Percentiles rank a stretch among this genome's conserved stretches.
Conservation (phyloP, 2,113 vertebrate species). For the Notechis scutatus region DNA sequence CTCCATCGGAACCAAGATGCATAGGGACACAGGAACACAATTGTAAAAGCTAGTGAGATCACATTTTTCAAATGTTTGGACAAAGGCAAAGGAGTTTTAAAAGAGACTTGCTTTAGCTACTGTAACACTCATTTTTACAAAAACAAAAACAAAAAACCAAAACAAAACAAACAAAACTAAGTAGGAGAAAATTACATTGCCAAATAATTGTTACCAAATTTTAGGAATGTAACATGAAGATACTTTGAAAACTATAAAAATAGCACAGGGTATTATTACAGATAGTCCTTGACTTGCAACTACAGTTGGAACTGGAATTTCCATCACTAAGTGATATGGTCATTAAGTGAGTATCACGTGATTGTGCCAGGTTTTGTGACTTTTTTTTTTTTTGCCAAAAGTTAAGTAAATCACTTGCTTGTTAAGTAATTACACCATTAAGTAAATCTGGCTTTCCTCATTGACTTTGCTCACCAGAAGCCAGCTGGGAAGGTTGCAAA, state of each 20-base stretch:
- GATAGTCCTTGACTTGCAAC: neutral
- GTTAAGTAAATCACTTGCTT: too few species aligned
- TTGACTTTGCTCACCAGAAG: too few species aligned
- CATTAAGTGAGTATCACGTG: neutral
- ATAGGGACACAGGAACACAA: neutral
- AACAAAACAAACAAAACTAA: neutral
- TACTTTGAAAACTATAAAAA: neutral
- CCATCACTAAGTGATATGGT: neutral
- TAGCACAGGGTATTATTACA: neutral
- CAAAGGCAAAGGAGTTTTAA: neutral
- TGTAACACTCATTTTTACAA: neutral
- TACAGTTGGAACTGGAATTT: neutral
- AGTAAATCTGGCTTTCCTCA: too few species aligned
- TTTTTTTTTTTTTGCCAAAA: too few species aligned
- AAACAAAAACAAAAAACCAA: neutral
- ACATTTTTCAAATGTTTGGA: neutral
- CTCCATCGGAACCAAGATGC: neutral
- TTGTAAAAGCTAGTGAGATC: neutral
- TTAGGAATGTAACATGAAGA: neutral
- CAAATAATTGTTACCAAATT: neutral
- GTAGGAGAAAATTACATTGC: neutral
- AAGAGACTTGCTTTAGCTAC: neutral
- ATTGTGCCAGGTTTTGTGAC: neutral
- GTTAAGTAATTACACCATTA: too few species aligned
- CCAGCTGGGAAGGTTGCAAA: too few species aligned